These are phyloP conservation scores for Sakesphorus luctuosus DNA, from an alignment of 2,113 vertebrate genomes.

Conservation along the genomic window DNA sequence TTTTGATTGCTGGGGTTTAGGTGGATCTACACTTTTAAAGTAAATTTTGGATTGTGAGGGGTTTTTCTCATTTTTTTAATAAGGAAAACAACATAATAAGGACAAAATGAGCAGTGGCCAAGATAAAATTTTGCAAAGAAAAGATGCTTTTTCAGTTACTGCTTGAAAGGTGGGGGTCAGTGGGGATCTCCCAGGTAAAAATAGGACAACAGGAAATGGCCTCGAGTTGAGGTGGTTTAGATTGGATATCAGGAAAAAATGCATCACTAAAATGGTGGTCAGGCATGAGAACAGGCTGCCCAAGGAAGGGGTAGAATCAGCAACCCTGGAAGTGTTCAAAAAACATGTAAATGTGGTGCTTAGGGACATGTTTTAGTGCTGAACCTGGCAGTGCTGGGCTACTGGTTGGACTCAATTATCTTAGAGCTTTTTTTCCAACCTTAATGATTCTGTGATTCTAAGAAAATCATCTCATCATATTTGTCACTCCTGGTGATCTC, in stretches of 20 bases:
- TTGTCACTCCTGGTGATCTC: not conserved
- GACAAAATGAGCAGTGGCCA: not conserved
- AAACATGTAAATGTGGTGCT: not conserved
- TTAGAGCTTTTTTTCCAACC: not conserved
- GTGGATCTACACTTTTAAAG: not conserved
- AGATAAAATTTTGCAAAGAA: not conserved
- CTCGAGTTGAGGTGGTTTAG: not conserved
- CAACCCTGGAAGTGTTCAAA: not conserved
- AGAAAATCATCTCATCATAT: not conserved
- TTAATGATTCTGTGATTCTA: not conserved
- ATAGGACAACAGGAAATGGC: not conserved
- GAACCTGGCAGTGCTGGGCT: not conserved
- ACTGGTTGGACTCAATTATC: not conserved
- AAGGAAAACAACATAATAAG: not conserved
- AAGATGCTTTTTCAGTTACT: not conserved
- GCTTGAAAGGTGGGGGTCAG: rapidly evolving
- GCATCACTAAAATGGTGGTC: not conserved
- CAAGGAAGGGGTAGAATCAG: not conserved
- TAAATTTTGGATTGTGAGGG: rapidly evolving
- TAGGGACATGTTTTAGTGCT: not conserved
- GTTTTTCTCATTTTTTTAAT: not conserved
- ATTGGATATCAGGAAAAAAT: not conserved
- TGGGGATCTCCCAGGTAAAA: rapidly evolving
- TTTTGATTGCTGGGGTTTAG: not conserved
- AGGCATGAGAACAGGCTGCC: not conserved